These are phyloP conservation scores for Melieria omissa DNA, from an alignment of 2,888 invertebrate genomes.

Conservation along the genomic window DNA sequence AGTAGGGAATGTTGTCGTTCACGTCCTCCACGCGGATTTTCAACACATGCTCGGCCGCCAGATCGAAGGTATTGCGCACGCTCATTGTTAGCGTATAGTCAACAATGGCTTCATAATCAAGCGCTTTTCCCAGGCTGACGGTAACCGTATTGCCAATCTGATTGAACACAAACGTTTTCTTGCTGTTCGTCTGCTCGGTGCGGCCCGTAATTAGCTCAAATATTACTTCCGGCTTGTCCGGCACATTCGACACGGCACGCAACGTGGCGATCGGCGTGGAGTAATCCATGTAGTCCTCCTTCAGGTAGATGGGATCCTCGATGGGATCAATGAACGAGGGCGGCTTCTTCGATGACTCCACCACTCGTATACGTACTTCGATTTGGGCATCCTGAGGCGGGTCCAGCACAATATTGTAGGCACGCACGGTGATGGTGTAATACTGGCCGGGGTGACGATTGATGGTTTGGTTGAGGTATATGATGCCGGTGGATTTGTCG, in stretches of 20 bases:
- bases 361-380: conserved; percentile 84
- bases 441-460: conserved; percentile 63
- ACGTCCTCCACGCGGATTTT: conserved; percentile 86
- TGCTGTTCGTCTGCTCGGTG: conserved; percentile 87
- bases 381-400: conserved; percentile 74
- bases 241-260: conserved; percentile 82
- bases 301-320: conserved; percentile 70
- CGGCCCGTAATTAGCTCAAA: conserved; percentile 85
- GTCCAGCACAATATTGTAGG: conserved; percentile 63
- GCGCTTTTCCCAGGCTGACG: conserved; percentile 78
- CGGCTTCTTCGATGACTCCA: conserved; percentile 87
- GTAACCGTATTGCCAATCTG: conserved; percentile 78
- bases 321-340: conserved; percentile 76
- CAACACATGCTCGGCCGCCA: conserved; percentile 83
- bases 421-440: conserved; percentile 64
- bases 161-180: conserved; percentile 77
- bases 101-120: conserved; percentile 87
- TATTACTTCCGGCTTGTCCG: conserved; percentile 77
- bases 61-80: conserved; percentile 82
- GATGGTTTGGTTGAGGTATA: conserved; percentile 71
- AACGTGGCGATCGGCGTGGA: conserved; percentile 77
- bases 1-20: conserved; percentile 90
- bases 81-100: conserved; percentile 86
- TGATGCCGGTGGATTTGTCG: conserved; percentile 84
- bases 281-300: conserved; percentile 81